These are phyloP conservation scores for Eilema depressum DNA, from an alignment of 2,888 invertebrate species.

Conservation along the genomic window DNA sequence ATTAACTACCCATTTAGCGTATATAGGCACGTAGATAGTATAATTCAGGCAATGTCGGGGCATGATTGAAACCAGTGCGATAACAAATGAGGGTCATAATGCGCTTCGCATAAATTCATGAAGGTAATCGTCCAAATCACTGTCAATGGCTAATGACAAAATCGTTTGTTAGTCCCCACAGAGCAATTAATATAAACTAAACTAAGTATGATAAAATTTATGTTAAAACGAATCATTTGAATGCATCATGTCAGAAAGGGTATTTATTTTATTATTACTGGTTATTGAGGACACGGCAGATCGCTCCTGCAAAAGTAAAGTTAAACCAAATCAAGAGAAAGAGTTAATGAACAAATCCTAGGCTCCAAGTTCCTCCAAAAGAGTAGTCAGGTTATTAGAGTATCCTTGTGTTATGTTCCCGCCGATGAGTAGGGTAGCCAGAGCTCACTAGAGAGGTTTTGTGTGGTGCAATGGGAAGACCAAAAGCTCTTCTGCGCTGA, in stretches of 20 bases:
- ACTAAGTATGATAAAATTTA: conserved; percentile 9
- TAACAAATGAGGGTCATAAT: conserved; percentile 50
- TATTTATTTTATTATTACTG: background rate
- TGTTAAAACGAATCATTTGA: conserved; percentile 1
- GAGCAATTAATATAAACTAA: conserved; percentile 39
- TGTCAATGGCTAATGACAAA: conserved; percentile 51
- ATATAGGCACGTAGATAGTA: conserved; percentile 35
- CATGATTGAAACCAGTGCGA: conserved; percentile 40
- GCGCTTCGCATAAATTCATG: conserved; percentile 44
- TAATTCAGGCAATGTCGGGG: conserved; percentile 39
- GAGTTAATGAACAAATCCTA: too few relatives aligned
- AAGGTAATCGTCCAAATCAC: conserved; percentile 50
- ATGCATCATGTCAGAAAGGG: background rate
- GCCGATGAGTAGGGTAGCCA: too few relatives aligned
- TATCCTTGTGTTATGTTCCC: too few relatives aligned
- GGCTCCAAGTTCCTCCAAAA: too few relatives aligned
- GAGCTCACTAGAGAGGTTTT: too few relatives aligned
- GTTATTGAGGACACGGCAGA: too few relatives aligned
- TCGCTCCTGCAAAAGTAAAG: too few relatives aligned
- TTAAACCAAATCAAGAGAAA: too few relatives aligned
- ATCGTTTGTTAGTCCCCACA: conserved; percentile 41
- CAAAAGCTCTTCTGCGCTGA: too few relatives aligned
- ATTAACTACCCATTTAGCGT: background rate
- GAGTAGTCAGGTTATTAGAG: too few relatives aligned
- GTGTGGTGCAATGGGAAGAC: too few relatives aligned